Conservation (phyloP, 2,888 invertebrate genomes). For the Lasioglossum vierecki region DNA sequence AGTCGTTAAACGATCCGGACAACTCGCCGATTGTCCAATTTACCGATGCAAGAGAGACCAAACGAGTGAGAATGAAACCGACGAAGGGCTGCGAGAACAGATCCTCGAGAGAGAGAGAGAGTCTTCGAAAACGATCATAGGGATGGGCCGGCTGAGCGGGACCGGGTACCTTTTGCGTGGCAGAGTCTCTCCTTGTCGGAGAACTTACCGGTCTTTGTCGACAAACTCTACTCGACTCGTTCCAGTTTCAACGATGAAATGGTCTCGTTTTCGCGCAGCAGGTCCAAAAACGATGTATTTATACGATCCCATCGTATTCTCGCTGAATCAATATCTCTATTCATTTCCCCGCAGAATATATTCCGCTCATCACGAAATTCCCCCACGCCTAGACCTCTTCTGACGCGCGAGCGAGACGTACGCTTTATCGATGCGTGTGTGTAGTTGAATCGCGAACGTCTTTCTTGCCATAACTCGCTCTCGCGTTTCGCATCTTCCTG, state of each 20-base stretch:
- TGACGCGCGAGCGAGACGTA: background rate
- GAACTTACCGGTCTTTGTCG: background rate
- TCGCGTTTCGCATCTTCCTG: constrained; percentile 31
- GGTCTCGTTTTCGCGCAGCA: constrained; percentile 44
- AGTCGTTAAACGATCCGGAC: background rate
- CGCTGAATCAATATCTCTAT: constrained; percentile 23
- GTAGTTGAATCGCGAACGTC: background rate
- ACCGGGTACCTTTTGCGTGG: constrained; percentile 13
- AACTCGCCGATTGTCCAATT: constrained; percentile 18
- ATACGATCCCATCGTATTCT: constrained; percentile 30
- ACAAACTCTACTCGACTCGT: background rate
- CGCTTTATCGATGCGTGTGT: background rate
- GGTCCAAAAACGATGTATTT: constrained; percentile 36
- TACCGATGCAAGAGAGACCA: constrained; percentile 46
- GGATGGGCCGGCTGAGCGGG: constrained; percentile 38
- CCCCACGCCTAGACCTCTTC: background rate
- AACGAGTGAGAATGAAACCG: constrained; percentile 25
- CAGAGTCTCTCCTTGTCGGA: background rate
- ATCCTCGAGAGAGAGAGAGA: constrained; percentile 12
- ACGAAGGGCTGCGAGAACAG: constrained; percentile 23
- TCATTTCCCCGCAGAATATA: background rate
- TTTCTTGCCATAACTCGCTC: constrained; percentile 11
- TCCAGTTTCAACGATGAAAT: background rate
- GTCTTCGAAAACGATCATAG: constrained; percentile 3
- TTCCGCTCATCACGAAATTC: constrained; percentile 11